Conservation (phyloP, 2,797 vertebrate species). For the Myoxocephalus aenaeus region DNA sequence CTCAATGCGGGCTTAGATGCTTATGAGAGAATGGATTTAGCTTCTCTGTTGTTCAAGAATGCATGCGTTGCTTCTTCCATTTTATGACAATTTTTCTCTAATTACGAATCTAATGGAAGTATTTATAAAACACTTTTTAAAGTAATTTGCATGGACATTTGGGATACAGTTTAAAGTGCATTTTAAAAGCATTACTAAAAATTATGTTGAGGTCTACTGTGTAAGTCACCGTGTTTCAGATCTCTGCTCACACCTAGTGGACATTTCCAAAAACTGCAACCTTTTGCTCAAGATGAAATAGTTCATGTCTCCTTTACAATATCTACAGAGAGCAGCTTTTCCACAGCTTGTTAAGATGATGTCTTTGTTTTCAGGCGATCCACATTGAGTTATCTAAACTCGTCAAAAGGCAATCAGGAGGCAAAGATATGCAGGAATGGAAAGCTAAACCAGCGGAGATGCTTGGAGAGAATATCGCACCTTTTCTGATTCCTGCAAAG, state of each 20-base stretch:
- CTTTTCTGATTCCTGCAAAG: conserved; percentile 75
- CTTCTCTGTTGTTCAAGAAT: conserved; percentile 12
- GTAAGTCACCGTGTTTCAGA: conserved; percentile 22
- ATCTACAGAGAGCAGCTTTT: neutral
- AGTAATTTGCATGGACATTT: neutral
- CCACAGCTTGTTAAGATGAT: neutral
- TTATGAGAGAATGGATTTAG: conserved; percentile 53
- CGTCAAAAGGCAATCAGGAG: conserved; percentile 80
- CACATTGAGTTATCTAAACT: conserved; percentile 88
- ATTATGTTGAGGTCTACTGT: neutral
- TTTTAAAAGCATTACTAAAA: neutral
- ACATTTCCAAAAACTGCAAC: conserved; percentile 51
- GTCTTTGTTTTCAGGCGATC: conserved; percentile 79
- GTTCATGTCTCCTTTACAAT: neutral
- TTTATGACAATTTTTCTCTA: neutral
- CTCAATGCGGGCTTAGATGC: conserved; percentile 60
- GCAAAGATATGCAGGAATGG: conserved; percentile 68
- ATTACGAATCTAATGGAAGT: accelerated
- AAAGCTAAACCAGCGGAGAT: conserved; percentile 73
- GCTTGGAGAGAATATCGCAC: conserved; percentile 72
- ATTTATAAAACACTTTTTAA: neutral
- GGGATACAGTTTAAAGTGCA: neutral
- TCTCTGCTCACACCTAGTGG: conserved; percentile 77
- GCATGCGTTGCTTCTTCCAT: neutral
- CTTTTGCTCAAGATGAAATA: neutral